These are phyloP conservation scores for Arenaria interpres DNA, from an alignment of 2,113 vertebrate genomes.

Conservation along the genomic window DNA sequence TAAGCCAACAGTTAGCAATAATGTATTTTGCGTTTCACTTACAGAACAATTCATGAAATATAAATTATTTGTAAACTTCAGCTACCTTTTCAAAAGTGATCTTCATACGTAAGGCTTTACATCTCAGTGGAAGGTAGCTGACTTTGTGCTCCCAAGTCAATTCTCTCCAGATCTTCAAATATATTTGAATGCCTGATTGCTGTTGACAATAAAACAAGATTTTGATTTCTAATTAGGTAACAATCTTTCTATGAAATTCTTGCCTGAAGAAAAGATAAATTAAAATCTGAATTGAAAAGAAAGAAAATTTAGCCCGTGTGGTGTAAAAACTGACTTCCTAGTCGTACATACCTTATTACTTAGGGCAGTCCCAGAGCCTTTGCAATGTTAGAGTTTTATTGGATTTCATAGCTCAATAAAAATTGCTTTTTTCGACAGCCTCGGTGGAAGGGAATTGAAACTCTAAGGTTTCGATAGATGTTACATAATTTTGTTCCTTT, in stretches of 20 bases:
- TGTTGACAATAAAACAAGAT: background rate
- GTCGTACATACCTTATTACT: constrained; percentile 23
- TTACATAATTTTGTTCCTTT: constrained; percentile 28
- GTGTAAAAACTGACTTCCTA: constrained; percentile 26
- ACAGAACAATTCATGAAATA: background rate
- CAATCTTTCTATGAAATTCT: constrained; percentile 27
- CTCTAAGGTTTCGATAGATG: constrained; percentile 15
- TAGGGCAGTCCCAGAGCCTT: constrained; percentile 47
- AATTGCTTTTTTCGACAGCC: constrained; percentile 38
- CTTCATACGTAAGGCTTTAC: background rate
- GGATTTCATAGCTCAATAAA: constrained; percentile 70
- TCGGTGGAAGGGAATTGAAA: constrained; percentile 41
- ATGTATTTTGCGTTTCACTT: background rate
- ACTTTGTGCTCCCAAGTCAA: background rate
- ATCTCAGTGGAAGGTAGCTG: background rate
- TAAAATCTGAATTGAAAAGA: constrained; percentile 49
- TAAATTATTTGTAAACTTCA: background rate
- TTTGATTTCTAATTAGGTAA: constrained; percentile 50
- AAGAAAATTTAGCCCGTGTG: background rate
- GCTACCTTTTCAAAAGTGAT: background rate
- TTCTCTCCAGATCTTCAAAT: background rate
- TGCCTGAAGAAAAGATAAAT: constrained; percentile 17
- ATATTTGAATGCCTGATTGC: background rate
- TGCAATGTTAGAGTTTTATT: constrained; percentile 62
- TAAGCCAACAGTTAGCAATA: background rate